Evolutionary conservation across 2,888 invertebrate species (phyloP), one percentile per base, ranked within the genome.

Genomic region (Tenthredo mesomela): DNA sequence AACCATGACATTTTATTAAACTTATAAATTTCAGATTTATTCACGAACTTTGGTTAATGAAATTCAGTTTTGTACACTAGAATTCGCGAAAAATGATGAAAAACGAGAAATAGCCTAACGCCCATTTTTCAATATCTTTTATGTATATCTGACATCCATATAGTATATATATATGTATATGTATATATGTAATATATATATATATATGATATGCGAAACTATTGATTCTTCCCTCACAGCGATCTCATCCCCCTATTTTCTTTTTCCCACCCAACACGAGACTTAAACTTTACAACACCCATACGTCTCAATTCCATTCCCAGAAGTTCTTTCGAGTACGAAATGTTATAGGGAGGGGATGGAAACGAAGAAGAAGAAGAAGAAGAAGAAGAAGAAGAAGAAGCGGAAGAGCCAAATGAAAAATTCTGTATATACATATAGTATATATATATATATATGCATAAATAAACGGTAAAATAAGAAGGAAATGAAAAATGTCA

Each of bases 281-380:
- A 87, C 84, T 87, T 86, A 86, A 88, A 88, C 88, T 87, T 88
- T 87, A 86, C 87, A 86, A 87, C 86, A 86, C 86, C 86, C 88
- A 88, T 89, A 88, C 88, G 88, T 88, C 88, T 88, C 88, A 88
- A 88, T 88, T 88, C 87, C 87, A 88, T 89, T 89, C 87, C 86
- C 86, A 47, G 83, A 88, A 87, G 86, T 88, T 88, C 87, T 84
- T 77, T 84, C 40, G 25, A 73, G 40, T 84, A 40, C 40, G 58
- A 58, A 61, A 80, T 61, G 61, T 80, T 80, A 40, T 37, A 25
- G 37, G 25, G 80, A 33, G 7, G 40, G 1, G 47, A 47, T 12
- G 33, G 80, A n/a, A n/a, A n/a, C n/a, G n/a, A n/a, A n/a, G n/a
- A n/a, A n/a, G 21, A 58, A 37, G 40, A 18, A 2, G 47, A 6